Percentiles rank a stretch among this genome's conserved stretches.
Evolutionary conservation across 2,797 vertebrate species (phyloP).

Genomic region (Vespertilio murinus): DNA sequence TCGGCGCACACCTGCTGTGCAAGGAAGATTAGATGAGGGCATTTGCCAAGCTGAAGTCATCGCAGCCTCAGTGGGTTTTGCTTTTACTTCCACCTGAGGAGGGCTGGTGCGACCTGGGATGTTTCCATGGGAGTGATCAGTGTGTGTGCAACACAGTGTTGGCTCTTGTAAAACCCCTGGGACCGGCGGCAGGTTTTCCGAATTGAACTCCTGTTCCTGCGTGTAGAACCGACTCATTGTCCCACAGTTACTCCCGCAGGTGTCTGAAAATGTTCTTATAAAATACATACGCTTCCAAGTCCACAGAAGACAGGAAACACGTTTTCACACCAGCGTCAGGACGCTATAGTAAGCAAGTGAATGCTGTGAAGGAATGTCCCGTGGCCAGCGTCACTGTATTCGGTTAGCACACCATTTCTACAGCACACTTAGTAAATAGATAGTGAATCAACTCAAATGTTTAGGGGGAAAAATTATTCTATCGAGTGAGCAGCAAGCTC

Average conservation of each 20-base stretch:
- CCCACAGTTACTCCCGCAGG: background rate
- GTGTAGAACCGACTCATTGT: background rate
- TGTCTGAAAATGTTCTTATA: background rate
- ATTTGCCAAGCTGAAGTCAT: slow-evolving; percentile 4
- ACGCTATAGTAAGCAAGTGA: background rate
- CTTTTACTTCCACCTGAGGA: slow-evolving; percentile 43
- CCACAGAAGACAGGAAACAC: background rate
- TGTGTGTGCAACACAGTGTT: background rate
- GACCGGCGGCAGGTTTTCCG: background rate
- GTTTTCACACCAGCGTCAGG: background rate
- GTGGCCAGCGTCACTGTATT: background rate
- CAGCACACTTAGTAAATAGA: background rate
- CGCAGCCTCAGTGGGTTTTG: background rate
- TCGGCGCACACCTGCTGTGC: slow-evolving; percentile 7
- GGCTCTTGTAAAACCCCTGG: background rate
- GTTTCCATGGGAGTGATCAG: slow-evolving; percentile 6
- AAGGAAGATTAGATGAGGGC: background rate
- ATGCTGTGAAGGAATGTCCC: background rate
- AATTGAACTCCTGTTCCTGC: background rate
- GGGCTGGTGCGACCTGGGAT: slow-evolving; percentile 47
- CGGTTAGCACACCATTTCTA: background rate
- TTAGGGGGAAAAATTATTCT: background rate
- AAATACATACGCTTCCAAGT: background rate
- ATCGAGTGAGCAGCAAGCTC: background rate
- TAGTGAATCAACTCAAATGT: background rate